These are phyloP conservation scores for Periophthalmus magnuspinnatus DNA, from an alignment of 2,797 vertebrate genomes.

Conservation along the genomic window DNA sequence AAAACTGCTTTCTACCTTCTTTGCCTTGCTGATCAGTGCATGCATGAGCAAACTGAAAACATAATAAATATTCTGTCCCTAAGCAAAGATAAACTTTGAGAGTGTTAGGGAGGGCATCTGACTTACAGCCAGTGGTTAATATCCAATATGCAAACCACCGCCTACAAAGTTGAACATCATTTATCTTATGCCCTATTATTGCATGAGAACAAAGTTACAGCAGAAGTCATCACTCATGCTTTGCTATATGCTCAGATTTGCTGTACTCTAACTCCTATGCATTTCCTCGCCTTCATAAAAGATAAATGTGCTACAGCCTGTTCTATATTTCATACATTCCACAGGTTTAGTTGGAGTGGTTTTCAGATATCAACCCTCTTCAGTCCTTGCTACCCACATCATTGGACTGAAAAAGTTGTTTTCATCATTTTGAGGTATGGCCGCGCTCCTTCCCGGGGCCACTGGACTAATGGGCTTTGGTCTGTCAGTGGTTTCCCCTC, in stretches of 20 bases:
- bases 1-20: background rate
- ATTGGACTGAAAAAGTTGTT: conserved; percentile 51
- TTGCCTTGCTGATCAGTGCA: background rate
- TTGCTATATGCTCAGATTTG: conserved; percentile 25
- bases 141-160: background rate
- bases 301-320: conserved; percentile 52
- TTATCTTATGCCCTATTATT: conserved; percentile 20
- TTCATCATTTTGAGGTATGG: conserved; percentile 71
- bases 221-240: conserved; percentile 31
- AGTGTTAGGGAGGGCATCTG: background rate
- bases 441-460: conserved; percentile 58
- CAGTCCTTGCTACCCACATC: conserved; percentile 45
- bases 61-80: background rate
- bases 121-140: background rate
- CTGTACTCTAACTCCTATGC: conserved; percentile 23
- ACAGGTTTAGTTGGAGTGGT: conserved; percentile 48
- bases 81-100: background rate
- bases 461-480: conserved; percentile 64
- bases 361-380: conserved; percentile 55
- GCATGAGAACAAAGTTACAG: conserved; percentile 26
- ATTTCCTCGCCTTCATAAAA: conserved; percentile 40
- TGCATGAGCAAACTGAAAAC: background rate
- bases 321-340: conserved; percentile 61
- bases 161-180: background rate
- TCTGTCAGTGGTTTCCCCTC: conserved; percentile 52